Base-by-base conservation (phyloP, 2,797 vertebrate species). In the Yasuhikotakia modesta region DNA sequence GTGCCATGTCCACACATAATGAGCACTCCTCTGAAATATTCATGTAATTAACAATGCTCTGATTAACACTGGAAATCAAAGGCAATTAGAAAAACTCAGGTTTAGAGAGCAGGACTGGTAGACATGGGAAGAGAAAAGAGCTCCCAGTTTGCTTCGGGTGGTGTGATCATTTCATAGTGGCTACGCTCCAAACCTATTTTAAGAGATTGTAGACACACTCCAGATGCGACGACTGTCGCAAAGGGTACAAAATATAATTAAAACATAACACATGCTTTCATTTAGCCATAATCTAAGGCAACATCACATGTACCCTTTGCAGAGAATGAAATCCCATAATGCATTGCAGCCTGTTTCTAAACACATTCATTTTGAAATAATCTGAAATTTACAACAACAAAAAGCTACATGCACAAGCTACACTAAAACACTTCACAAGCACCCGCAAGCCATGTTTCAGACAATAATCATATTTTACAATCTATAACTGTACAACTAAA, bases 21-120 rank as follows among this genome's bases (percentile, higher is more conserved):
- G 87, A 92, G 90, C 83, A 87, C 86, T 87, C 83, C 88, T 88
- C 83, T 89, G 87, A 91, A 92, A 93, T 89, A 92, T 92, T 91
- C 88, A 91, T 87, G 90, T 89, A 89, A 93, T 93, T 93, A 92
- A 92, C 89, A 91, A 91, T 88, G 87, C 88, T 87, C 88, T 91
- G 90, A 94, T 94, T 92, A 91, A 90, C 85, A 83, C 86, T 82
- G 81, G 85, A 90, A 90, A 93, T 91, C 86, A 91, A 91, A 90
- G 83, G 85, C 89, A 91, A 92, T 93, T 92, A 90, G 85, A 85
- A 88, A 91, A 90, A 90, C 35, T 32, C 24, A 5, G 57, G 48
- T 55, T 76, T 67, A 48, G 22, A 17, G 50, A 46, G 45, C 5
- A 53, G 22, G 53, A 55, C 24, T 30, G 52, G 32, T 67, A 52